Evolutionary conservation across 2,797 vertebrate species (phyloP).

Genomic region (Crypturellus tataupa): DNA sequence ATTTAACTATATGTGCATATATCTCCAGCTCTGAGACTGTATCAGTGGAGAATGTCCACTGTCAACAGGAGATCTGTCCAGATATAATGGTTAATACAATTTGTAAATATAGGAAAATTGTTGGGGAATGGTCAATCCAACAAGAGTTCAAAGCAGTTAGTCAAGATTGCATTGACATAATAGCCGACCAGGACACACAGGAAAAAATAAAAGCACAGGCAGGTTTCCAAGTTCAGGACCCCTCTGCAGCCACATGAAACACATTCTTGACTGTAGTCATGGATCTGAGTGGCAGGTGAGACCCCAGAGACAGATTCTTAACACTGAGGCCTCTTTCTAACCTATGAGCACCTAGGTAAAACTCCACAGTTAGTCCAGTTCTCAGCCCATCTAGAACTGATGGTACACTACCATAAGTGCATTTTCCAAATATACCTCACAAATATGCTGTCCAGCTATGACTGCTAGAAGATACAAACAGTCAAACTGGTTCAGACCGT

Average conservation of each 20-base stretch:
- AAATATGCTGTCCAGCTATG: neutral
- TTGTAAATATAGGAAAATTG: neutral
- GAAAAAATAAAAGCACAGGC: neutral
- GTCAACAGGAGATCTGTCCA: neutral
- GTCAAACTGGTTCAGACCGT: neutral
- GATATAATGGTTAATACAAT: neutral
- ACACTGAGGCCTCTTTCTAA: neutral
- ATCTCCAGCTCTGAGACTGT: neutral
- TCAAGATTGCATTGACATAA: neutral
- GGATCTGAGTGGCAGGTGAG: neutral
- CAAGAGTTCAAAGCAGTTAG: neutral
- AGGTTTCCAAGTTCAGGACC: neutral
- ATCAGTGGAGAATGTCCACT: neutral
- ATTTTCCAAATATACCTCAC: neutral
- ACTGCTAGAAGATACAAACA: neutral
- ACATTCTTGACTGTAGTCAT: neutral
- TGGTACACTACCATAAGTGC: accelerated
- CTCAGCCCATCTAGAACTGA: neutral
- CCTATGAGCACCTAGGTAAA: neutral
- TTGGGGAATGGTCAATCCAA: neutral
- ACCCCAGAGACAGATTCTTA: neutral
- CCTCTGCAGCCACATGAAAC: neutral
- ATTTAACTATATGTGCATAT: neutral
- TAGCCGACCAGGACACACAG: neutral
- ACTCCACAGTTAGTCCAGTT: neutral